Conservation (phyloP, 2,888 invertebrate genomes). For the Dexiosoma caninum region DNA sequence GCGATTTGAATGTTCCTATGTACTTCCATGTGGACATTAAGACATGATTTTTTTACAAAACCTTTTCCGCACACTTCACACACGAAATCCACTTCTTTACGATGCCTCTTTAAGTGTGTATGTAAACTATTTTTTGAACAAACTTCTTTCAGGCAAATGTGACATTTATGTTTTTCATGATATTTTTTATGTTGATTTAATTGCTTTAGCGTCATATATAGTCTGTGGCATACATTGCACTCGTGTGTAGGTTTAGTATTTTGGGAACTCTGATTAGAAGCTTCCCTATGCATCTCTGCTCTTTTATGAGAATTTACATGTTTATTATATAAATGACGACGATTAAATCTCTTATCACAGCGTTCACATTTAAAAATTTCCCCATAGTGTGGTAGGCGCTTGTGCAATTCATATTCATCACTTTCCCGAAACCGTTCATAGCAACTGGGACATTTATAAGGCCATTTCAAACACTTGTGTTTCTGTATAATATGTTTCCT, state of each 20-base stretch:
- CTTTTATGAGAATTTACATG: conserved; percentile 26
- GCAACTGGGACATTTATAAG: conserved; percentile 36
- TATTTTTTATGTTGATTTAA: neutral
- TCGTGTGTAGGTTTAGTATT: neutral
- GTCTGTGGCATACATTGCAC: neutral
- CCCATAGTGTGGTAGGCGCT: conserved; percentile 21
- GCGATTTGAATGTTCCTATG: conserved; percentile 41
- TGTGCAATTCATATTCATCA: conserved; percentile 45
- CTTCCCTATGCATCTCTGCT: neutral
- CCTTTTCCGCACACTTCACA: conserved; percentile 48
- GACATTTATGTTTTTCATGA: conserved; percentile 19
- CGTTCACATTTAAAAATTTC: conserved; percentile 40
- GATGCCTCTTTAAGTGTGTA: conserved; percentile 16
- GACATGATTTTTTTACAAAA: neutral
- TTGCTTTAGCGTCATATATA: neutral
- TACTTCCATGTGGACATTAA: conserved; percentile 3
- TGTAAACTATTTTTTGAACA: neutral
- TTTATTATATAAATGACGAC: conserved; percentile 10
- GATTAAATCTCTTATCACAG: conserved; percentile 18
- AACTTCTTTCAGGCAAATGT: conserved; percentile 18
- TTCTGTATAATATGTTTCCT: conserved; percentile 18
- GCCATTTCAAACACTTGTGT: conserved; percentile 38
- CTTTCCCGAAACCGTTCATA: conserved; percentile 24
- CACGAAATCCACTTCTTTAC: conserved; percentile 11
- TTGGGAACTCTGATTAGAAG: no score